Percentiles rank a stretch among this genome's conserved stretches.
phyloP scores from a whole-genome alignment of 1,140 invertebrate species.

The Saxidomus purpurata region DNA sequence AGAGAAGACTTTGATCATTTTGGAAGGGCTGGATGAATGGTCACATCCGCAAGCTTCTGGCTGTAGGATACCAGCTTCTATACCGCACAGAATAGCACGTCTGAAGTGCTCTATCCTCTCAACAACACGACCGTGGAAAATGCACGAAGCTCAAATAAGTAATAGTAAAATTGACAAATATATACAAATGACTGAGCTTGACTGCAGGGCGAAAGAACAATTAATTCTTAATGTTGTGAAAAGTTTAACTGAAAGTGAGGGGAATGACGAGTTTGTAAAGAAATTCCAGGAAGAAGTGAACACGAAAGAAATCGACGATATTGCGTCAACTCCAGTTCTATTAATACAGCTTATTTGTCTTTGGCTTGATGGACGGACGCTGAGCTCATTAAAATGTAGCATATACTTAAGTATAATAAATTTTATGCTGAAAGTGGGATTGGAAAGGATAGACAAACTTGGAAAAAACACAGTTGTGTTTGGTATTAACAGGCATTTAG shows the following conservation, averaged over 20 bases:
- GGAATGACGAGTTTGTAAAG: background rate
- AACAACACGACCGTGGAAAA: constrained; percentile 18
- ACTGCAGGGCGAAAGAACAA: background rate
- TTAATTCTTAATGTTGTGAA: background rate
- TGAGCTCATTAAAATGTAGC: background rate
- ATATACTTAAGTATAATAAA: background rate
- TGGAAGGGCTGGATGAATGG: constrained; percentile 13
- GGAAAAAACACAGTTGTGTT: background rate
- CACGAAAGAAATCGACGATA: background rate
- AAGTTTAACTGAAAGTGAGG: background rate
- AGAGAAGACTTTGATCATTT: background rate
- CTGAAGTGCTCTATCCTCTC: background rate
- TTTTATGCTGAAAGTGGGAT: background rate
- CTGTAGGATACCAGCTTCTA: background rate
- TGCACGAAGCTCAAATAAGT: background rate
- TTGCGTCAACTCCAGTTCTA: background rate
- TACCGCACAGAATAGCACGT: background rate
- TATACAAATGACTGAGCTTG: background rate
- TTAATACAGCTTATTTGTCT: background rate
- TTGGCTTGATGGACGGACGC: background rate
- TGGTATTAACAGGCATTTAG: background rate
- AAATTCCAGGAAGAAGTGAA: background rate
- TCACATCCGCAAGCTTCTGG: background rate
- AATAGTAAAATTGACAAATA: background rate
- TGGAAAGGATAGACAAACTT: background rate